phyloP scores from a whole-genome alignment of 1,140 invertebrate species.

The Bilobella aurantiaca region DNA sequence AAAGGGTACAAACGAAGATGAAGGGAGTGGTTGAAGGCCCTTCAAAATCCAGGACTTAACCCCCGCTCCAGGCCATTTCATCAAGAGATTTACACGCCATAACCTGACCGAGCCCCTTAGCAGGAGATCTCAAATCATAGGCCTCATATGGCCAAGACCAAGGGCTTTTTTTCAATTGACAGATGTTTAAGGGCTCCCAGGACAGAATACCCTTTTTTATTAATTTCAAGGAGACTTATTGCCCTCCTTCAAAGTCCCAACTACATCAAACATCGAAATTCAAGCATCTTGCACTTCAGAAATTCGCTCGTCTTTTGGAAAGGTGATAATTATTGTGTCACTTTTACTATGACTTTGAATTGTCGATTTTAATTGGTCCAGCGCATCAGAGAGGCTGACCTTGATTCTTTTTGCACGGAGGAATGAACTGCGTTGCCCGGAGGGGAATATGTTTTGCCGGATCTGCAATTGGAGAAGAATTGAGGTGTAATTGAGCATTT shows the following conservation, averaged over 20 bases:
- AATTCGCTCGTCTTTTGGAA: no score
- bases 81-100: not conserved
- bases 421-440: no score
- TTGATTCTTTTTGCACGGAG: no score
- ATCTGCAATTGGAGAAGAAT: slow-evolving; percentile 8
- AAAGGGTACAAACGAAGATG: not conserved
- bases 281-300: no score
- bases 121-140: not conserved
- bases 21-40: no score
- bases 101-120: not conserved
- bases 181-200: not conserved
- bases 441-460: no score
- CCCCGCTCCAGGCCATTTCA: not conserved
- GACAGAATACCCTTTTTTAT: not conserved
- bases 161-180: not conserved
- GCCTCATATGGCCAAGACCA: not conserved
- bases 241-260: no score
- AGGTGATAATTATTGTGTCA: not conserved
- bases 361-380: no score
- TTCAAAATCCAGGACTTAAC: no score
- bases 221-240: not conserved
- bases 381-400: no score
- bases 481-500: slow-evolving; percentile 28
- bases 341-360: no score
- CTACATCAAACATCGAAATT: no score